Evolutionary conservation across 2,113 vertebrate species (phyloP).

Genomic region (Orientallactaga bullata): DNA sequence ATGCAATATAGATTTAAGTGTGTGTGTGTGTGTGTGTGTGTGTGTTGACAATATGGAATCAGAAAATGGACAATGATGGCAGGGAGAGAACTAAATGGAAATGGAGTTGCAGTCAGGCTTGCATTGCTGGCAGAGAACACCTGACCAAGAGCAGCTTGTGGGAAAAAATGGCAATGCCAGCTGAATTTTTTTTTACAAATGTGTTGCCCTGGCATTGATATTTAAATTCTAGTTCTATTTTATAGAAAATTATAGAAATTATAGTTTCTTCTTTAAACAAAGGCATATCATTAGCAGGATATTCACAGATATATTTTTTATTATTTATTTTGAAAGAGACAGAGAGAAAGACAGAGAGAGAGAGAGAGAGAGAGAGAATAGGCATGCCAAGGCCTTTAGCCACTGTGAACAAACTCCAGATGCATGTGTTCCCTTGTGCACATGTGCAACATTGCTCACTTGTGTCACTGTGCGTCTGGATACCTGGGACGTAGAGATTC

Average conservation of each 20-base stretch:
- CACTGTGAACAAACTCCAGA: too few species aligned
- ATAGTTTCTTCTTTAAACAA: conserved; percentile 29
- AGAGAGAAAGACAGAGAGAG: too few species aligned
- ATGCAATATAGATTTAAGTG: neutral
- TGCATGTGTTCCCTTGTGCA: too few species aligned
- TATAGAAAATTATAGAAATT: conserved; percentile 10
- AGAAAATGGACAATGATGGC: neutral
- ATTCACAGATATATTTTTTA: neutral
- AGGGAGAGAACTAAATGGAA: neutral
- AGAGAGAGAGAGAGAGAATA: too few species aligned
- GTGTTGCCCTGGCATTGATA: conserved; percentile 32
- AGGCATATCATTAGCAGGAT: neutral
- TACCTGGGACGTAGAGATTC: too few species aligned
- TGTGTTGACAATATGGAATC: too few species aligned
- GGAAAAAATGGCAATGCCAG: conserved; percentile 15
- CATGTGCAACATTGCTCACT: too few species aligned
- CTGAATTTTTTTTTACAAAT: conserved; percentile 42
- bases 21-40: neutral
- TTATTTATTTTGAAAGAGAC: too few species aligned
- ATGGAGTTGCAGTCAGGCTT: too few species aligned
- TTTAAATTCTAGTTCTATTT: conserved; percentile 51
- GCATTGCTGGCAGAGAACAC: neutral
- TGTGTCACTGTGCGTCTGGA: too few species aligned
- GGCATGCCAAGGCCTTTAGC: too few species aligned
- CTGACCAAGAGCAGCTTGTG: neutral